Evolutionary conservation across 2,888 invertebrate genomes (phyloP).

Genomic region (Teleiodes luculella): DNA sequence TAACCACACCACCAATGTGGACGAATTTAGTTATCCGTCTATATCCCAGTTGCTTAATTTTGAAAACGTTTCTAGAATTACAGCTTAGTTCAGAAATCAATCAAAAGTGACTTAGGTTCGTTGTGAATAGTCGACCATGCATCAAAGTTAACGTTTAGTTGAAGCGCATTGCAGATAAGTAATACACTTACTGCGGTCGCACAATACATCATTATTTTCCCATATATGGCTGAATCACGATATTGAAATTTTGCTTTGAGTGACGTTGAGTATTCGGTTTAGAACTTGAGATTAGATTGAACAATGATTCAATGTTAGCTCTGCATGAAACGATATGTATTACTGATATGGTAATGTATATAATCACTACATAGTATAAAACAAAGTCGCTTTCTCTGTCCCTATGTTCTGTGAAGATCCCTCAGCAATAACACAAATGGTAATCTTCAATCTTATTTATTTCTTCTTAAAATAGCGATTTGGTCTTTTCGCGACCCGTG

Average conservation of each 20-base stretch:
- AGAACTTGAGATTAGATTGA: conserved; percentile 44
- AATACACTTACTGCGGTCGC: conserved; percentile 39
- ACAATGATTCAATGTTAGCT: conserved; percentile 38
- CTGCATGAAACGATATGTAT: background rate
- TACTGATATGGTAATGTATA: background rate
- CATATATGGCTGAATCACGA: conserved; percentile 56
- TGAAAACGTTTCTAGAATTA: no score
- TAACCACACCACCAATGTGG: no score
- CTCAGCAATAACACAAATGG: no score
- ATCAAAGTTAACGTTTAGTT: conserved; percentile 2
- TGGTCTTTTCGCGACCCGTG: no score
- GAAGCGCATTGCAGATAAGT: conserved; percentile 1
- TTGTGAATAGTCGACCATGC: background rate
- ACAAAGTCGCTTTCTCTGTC: no score
- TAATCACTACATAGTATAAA: no score
- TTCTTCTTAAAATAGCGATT: no score
- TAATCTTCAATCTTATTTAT: no score
- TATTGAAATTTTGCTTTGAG: conserved; percentile 54
- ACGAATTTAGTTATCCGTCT: no score
- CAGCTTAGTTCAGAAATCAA: background rate
- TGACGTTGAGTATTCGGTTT: conserved; percentile 56
- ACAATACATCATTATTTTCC: conserved; percentile 63
- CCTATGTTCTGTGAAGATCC: no score
- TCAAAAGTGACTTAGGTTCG: background rate
- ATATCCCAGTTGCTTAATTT: no score